Percentiles rank a stretch among this genome's conserved stretches.
phyloP scores from a whole-genome alignment of 2,113 vertebrate species.

The Syngnathus floridae region DNA sequence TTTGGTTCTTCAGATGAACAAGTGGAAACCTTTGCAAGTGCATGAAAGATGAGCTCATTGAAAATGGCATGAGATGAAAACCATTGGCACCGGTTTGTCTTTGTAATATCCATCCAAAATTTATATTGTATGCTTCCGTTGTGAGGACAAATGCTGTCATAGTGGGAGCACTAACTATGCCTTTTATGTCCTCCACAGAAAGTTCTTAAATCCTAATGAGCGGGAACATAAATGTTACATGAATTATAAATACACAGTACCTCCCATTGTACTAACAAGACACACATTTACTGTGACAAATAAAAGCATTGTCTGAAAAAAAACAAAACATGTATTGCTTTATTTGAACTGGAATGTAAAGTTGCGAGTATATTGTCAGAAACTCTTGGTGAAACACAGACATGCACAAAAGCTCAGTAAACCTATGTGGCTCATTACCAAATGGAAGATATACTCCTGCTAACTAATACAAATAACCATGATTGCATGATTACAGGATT shows the following conservation, averaged over 20 bases:
- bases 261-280: neutral
- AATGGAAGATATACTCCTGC: no score
- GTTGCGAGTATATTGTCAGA: neutral
- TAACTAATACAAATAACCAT: no score
- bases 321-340: no score
- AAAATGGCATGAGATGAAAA: slow-evolving; percentile 58
- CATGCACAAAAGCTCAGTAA: neutral
- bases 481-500: no score
- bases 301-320: neutral
- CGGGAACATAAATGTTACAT: neutral
- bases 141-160: slow-evolving; percentile 23
- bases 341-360: neutral
- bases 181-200: neutral
- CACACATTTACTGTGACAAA: neutral
- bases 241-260: neutral
- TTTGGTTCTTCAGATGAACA: slow-evolving; percentile 75
- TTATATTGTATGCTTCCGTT: slow-evolving; percentile 25
- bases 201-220: neutral
- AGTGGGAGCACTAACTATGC: neutral
- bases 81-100: slow-evolving; percentile 37
- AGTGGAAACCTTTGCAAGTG: slow-evolving; percentile 69
- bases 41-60: slow-evolving; percentile 63
- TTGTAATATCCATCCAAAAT: slow-evolving; percentile 19
- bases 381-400: neutral
- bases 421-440: neutral